These are phyloP conservation scores for Zaprionus lineosus DNA, from an alignment of 2,888 invertebrate genomes.

Conservation along the genomic window DNA sequence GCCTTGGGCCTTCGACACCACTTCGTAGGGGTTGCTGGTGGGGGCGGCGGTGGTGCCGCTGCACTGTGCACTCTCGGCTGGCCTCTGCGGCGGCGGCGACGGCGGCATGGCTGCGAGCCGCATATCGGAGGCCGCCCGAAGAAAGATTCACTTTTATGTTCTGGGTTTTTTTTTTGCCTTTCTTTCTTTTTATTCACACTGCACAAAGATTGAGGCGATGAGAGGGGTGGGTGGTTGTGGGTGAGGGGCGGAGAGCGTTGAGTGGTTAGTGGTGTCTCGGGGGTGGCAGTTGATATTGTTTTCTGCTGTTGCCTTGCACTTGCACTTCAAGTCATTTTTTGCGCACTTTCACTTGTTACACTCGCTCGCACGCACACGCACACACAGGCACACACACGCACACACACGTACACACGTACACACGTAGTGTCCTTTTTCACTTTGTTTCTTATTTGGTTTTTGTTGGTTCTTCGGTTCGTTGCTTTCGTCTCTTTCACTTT, in stretches of 20 bases:
- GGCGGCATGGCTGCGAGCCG: conserved; percentile 51
- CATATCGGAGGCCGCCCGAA: conserved; percentile 11
- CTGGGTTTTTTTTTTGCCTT: conserved; percentile 10
- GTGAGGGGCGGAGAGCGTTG: no score
- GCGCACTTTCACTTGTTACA: conserved; percentile 68
- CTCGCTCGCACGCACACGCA: conserved; percentile 8
- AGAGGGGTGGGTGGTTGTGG: no score
- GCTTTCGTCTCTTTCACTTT: conserved; percentile 22
- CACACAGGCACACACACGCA: conserved; percentile 18
- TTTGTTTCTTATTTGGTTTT: conserved; percentile 44
- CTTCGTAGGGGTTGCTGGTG: no score
- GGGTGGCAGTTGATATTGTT: conserved; percentile 76
- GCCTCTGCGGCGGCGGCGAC: no score
- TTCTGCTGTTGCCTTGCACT: conserved; percentile 59
- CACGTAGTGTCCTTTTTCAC: conserved; percentile 5
- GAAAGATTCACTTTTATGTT: not conserved
- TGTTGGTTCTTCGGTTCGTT: conserved; percentile 22
- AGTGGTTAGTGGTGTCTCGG: conserved; percentile 6
- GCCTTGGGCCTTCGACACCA: conserved; percentile 1
- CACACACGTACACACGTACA: not conserved
- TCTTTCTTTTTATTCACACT: not conserved
- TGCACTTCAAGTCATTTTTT: conserved; percentile 75
- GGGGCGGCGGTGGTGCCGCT: conserved; percentile 37
- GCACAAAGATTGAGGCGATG: not conserved
- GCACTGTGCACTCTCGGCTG: conserved; percentile 25